phyloP scores from a whole-genome alignment of 2,113 vertebrate genomes.

The Oophaga pumilio region DNA sequence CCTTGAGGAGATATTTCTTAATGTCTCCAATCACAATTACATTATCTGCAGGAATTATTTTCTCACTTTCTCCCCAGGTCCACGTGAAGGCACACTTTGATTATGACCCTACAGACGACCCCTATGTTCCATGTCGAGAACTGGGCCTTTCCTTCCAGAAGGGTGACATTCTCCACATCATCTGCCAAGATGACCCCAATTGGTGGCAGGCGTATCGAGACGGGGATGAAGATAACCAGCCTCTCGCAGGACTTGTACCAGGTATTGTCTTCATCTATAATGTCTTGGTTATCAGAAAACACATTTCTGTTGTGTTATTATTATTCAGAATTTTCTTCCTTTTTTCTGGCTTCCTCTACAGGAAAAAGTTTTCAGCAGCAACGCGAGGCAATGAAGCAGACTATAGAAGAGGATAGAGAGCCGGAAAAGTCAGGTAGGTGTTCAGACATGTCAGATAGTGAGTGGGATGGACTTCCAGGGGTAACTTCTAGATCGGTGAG shows the following conservation, averaged over 20 bases:
- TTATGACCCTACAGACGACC: constrained; percentile 94
- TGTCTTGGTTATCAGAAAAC: no score
- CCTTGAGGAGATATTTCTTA: neutral
- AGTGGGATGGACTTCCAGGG: no score
- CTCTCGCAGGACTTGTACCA: constrained; percentile 92
- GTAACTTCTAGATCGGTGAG: no score
- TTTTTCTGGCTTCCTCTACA: constrained; percentile 61
- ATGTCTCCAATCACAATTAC: neutral
- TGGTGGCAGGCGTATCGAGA: constrained; percentile 99
- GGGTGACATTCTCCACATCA: constrained; percentile 94
- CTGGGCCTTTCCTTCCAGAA: constrained; percentile 92
- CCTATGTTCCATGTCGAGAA: constrained; percentile 92
- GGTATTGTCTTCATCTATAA: constrained; percentile 68
- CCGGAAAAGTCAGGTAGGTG: constrained; percentile 86
- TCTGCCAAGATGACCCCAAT: constrained; percentile 95
- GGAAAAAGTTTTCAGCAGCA: constrained; percentile 96
- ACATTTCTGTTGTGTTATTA: neutral
- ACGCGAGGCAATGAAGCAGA: constrained; percentile 94
- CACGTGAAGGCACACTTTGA: constrained; percentile 93
- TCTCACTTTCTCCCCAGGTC: constrained; percentile 73
- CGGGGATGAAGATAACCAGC: constrained; percentile 93
- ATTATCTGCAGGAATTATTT: no score
- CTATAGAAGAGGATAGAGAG: constrained; percentile 87
- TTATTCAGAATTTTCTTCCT: neutral
- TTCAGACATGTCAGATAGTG: neutral